Conservation (phyloP, 1,140 invertebrate genomes). For the Dolichoris vasculosae region DNA sequence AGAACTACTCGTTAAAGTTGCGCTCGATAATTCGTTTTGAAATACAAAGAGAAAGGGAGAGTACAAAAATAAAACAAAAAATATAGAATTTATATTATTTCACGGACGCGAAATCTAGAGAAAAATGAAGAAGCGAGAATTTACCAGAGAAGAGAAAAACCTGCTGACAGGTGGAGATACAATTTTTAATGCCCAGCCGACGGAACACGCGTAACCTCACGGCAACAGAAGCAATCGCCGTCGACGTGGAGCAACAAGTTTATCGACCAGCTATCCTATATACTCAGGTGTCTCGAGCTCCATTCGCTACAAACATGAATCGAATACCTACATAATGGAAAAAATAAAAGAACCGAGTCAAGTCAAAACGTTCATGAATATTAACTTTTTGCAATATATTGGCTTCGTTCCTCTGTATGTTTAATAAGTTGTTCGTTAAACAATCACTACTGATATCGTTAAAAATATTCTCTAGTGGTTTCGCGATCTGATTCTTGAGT, state of each 20-base stretch:
- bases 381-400: too few relatives aligned
- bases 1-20: not conserved
- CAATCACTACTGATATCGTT: too few relatives aligned
- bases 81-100: not conserved
- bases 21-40: not conserved
- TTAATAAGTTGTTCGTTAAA: too few relatives aligned
- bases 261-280: conserved; percentile 44
- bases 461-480: too few relatives aligned
- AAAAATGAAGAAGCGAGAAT: too few relatives aligned
- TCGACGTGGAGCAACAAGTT: conserved; percentile 48
- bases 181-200: not conserved
- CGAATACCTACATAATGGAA: not conserved
- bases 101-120: not conserved
- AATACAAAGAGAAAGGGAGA: not conserved
- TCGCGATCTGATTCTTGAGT: too few relatives aligned
- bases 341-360: not conserved
- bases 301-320: conserved; percentile 5
- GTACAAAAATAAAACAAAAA: not conserved
- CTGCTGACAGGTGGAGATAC: not conserved
- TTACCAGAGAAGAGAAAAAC: conserved; percentile 8
- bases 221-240: not conserved
- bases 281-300: not conserved
- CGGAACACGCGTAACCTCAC: not conserved
- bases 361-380: too few relatives aligned
- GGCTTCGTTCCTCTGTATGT: too few relatives aligned